These are phyloP conservation scores for Paragorgia papillata DNA, from an alignment of 92 coral and sea anemone species.

Conservation along the genomic window DNA sequence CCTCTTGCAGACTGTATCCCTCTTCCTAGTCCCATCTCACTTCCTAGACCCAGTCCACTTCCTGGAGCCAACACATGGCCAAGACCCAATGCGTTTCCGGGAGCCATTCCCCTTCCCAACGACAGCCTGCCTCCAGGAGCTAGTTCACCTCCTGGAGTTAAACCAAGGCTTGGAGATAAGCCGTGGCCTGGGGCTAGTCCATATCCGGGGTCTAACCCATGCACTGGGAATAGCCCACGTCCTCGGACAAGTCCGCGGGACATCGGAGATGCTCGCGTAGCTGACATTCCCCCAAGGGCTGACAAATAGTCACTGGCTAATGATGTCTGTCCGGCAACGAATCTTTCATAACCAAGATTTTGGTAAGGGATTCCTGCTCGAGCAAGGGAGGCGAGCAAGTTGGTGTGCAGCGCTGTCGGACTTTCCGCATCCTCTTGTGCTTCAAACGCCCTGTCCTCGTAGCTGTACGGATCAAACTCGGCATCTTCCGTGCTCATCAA, in stretches of 20 bases:
- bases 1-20: background rate
- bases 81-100: background rate
- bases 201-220: background rate
- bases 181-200: background rate
- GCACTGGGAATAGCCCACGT: background rate
- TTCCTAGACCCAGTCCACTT: background rate
- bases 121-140: background rate
- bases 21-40: background rate
- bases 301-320: background rate
- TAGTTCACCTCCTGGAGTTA: background rate
- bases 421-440: background rate
- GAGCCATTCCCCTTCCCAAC: background rate
- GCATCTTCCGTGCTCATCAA: background rate
- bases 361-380: background rate
- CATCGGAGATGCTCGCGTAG: background rate
- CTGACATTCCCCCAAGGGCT: background rate
- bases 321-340: background rate
- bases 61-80: background rate
- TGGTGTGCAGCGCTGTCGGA: background rate
- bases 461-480: conserved; percentile 6
- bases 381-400: background rate
- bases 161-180: too few relatives aligned
- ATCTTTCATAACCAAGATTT: background rate
- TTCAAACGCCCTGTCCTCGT: conserved; percentile 1
- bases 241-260: background rate